phyloP scores from a whole-genome alignment of 35 echinoderm and acorn worm species.

The Lytechinus variegatus region DNA sequence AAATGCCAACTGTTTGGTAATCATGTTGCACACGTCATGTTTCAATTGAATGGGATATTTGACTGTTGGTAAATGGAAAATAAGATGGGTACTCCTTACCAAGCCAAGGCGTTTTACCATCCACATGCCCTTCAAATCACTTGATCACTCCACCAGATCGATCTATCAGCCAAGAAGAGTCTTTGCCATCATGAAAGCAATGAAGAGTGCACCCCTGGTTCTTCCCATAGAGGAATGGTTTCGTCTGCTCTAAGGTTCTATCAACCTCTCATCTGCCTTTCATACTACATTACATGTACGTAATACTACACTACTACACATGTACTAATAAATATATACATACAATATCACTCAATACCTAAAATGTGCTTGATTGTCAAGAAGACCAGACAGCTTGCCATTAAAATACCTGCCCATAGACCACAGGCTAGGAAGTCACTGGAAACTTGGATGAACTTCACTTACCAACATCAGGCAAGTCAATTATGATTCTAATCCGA shows the following conservation, averaged over 20 bases:
- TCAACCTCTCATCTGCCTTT: not conserved
- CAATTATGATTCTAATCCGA: not conserved
- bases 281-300: not conserved
- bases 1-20: too few species aligned
- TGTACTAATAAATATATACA: not conserved
- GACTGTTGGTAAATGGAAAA: too few species aligned
- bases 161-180: not conserved
- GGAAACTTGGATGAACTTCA: not conserved
- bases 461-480: not conserved
- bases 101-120: slow-evolving; percentile 41
- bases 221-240: not conserved
- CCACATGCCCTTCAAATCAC: slow-evolving; percentile 32
- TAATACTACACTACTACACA: not conserved
- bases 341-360: not conserved
- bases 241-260: not conserved
- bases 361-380: not conserved
- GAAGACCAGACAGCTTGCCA: not conserved
- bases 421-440: not conserved
- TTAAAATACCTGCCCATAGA: not conserved
- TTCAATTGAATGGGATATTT: too few species aligned
- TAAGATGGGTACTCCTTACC: slow-evolving; percentile 37
- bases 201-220: not conserved
- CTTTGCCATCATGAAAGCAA: not conserved
- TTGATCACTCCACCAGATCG: not conserved
- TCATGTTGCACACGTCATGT: too few species aligned